Base-by-base conservation (phyloP, 1,140 invertebrate species). In the Melitaea cinxia region DNA sequence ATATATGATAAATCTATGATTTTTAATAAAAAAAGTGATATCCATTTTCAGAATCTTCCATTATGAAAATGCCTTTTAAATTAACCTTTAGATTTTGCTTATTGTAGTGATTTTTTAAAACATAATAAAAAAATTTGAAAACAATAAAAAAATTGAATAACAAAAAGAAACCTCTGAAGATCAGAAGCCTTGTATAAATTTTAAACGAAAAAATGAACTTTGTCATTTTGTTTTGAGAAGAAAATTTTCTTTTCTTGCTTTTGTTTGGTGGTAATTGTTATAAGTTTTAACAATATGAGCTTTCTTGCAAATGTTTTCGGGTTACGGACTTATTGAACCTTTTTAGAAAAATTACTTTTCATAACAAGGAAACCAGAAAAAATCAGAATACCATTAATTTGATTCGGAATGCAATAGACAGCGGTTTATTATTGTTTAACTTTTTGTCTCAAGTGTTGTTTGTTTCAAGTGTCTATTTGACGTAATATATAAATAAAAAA, bases 251-350 rank as follows among this genome's bases (percentile, higher is more conserved):
- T 47, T 23, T 23, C n/a, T 12, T 47, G n/a, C 19, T 47, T 47
- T 47, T 47, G 42, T 47, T 47, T 47, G n/a, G 17, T 47, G 21
- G 21, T 47, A 6, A 47, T 47, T 47, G 42, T 47, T 47, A 10
- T 47, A 23, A 47, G 42, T 47, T 47, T 42, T 47, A 47, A 47
- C 42, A 23, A 47, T 47, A 47, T 47, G 15, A 47, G 12, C 23
- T 21, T 47, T 47, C 42, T 47, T 45, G 21, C 10, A 21, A 21
- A 47, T 23, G 19, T 47, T 47, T 47, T 23, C 5, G 42, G 21
- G 10, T 39, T 39, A n/a, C 6, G 37, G 14, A 3, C 21, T 1
- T 45, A 19, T 39, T n/a, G n/a, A 5, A 39, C 6, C n/a, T 3
- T 12, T n/a, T 39, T 14, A 39, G 12, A 45, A 45, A 45, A 45